Percentiles rank a stretch among this genome's conserved stretches.
Conservation (phyloP, 92 coral and sea anemone species). For the Epizoanthus fatuus region DNA sequence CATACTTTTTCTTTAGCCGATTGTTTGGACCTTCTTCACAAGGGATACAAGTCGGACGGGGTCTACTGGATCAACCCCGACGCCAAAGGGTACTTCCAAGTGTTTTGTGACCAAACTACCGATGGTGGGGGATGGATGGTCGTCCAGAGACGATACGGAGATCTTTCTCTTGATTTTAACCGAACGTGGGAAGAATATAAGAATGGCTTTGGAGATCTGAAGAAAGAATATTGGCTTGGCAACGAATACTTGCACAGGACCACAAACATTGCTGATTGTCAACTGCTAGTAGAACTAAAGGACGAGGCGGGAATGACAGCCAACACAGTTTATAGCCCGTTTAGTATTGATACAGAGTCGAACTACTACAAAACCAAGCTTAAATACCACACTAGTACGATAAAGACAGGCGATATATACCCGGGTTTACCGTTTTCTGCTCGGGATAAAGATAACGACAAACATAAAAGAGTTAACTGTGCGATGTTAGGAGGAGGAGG, state of each 20-base stretch:
- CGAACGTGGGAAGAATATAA: conserved; percentile 40
- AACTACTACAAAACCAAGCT: neutral
- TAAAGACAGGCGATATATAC: neutral
- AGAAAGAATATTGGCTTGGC: conserved; percentile 46
- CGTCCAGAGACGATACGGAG: conserved; percentile 33
- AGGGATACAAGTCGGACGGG: conserved; percentile 29
- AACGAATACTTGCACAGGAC: conserved; percentile 40
- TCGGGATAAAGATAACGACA: conserved; percentile 6
- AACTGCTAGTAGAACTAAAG: conserved; percentile 30
- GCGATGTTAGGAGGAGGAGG: conserved; percentile 1
- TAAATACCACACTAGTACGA: neutral
- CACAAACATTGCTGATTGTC: conserved; percentile 7
- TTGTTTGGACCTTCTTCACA: conserved; percentile 45
- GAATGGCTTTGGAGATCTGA: conserved; percentile 36
- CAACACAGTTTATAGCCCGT: neutral
- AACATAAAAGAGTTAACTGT: neutral
- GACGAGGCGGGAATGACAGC: neutral
- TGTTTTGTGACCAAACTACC: conserved; percentile 49
- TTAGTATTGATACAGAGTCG: conserved; percentile 5
- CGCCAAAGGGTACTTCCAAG: conserved; percentile 6
- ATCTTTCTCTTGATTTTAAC: conserved; percentile 17
- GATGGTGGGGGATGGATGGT: conserved; percentile 49
- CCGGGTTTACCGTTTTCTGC: neutral
- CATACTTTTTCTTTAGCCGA: neutral
- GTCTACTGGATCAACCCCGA: conserved; percentile 37